Conservation (phyloP, 2,113 vertebrate genomes). For the Coturnix japonica region DNA sequence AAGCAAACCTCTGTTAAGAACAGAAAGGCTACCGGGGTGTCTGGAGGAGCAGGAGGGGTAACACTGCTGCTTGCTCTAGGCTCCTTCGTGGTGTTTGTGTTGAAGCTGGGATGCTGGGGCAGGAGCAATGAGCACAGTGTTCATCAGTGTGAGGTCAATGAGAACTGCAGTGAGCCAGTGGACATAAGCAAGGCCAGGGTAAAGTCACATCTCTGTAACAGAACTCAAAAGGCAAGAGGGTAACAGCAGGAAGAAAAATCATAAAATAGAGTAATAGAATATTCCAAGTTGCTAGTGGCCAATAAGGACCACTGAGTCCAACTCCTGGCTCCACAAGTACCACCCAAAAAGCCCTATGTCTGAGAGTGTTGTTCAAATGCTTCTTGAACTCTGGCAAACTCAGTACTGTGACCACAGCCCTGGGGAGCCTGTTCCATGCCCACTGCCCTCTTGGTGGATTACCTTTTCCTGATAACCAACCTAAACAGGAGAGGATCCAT, state of each 20-base stretch:
- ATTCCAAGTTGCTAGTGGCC: too few species aligned
- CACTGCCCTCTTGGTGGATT: too few species aligned
- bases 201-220: not conserved
- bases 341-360: too few species aligned
- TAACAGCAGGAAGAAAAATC: not conserved
- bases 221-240: not conserved
- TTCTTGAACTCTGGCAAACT: too few species aligned
- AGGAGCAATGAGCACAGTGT: not conserved
- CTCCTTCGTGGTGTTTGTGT: accelerated
- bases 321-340: too few species aligned
- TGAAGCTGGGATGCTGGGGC: not conserved
- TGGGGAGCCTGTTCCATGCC: too few species aligned
- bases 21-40: not conserved
- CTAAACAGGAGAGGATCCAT: not conserved
- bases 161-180: accelerated
- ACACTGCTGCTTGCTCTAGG: not conserved
- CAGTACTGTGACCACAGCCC: too few species aligned
- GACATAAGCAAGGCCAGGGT: not conserved
- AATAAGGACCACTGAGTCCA: too few species aligned
- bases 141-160: not conserved
- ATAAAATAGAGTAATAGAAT: too few species aligned
- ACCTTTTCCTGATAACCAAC: too few species aligned
- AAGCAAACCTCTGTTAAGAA: not conserved
- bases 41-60: not conserved
- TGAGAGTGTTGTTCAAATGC: too few species aligned